phyloP scores from a whole-genome alignment of 2,797 vertebrate species.

The Heliangelus exortis region DNA sequence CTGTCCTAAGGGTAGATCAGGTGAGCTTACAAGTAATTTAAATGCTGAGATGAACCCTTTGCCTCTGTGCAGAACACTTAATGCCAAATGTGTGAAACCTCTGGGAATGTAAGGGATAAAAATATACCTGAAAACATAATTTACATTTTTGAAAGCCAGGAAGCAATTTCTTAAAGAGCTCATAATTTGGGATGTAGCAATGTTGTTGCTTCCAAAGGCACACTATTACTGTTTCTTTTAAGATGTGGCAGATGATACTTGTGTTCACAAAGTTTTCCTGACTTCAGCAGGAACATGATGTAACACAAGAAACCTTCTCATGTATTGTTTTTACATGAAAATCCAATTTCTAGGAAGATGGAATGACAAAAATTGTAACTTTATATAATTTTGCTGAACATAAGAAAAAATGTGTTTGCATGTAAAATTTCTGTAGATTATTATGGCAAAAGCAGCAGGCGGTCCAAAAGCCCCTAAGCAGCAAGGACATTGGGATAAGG shows the following conservation, averaged over 20 bases:
- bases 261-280: not conserved
- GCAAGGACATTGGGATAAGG: slow-evolving; percentile 94
- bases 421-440: slow-evolving; percentile 85
- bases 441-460: slow-evolving; percentile 94
- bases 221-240: not conserved
- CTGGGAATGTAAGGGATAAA: not conserved
- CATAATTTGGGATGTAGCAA: not conserved
- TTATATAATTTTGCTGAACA: not conserved
- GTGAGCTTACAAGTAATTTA: slow-evolving; percentile 71
- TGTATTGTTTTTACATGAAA: not conserved
- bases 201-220: not conserved
- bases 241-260: not conserved
- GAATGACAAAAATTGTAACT: not conserved
- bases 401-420: not conserved
- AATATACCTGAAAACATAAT: not conserved
- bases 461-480: slow-evolving; percentile 90
- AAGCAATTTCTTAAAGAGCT: not conserved
- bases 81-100: not conserved
- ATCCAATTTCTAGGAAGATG: not conserved
- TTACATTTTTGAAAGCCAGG: not conserved
- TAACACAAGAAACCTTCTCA: not conserved
- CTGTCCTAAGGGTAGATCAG: slow-evolving; percentile 96
- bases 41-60: not conserved
- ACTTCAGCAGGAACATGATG: not conserved
- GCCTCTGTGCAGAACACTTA: not conserved